A percentile compares a stretch with the other conserved stretches of the same genome.
phyloP scores from a whole-genome alignment of 2,797 vertebrate species.

The Phataginus tricuspis region DNA sequence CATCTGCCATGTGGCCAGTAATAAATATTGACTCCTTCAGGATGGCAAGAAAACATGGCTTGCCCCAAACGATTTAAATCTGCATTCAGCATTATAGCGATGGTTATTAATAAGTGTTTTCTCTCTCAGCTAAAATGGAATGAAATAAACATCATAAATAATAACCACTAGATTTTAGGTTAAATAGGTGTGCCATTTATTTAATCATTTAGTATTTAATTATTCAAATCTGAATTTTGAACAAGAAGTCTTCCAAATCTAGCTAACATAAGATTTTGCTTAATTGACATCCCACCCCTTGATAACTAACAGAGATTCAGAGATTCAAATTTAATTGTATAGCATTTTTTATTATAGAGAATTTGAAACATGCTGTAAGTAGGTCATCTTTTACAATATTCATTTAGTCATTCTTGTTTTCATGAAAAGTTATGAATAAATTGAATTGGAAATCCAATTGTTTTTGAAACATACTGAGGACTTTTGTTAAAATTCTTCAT shows the following conservation, averaged over 20 bases:
- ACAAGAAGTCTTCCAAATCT: conserved; percentile 40
- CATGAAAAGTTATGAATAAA: conserved; percentile 57
- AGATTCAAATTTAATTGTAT: conserved; percentile 41
- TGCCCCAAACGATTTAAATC: background rate
- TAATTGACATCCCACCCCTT: background rate
- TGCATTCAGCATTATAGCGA: background rate
- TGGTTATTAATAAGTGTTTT: conserved; percentile 30
- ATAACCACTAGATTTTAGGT: background rate
- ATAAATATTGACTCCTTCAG: background rate
- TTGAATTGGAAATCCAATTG: conserved; percentile 58
- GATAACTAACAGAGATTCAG: background rate
- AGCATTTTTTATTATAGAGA: conserved; percentile 24
- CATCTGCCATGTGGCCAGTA: background rate
- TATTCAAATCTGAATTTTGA: conserved; percentile 42
- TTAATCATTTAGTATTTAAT: conserved; percentile 45
- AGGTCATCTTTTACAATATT: conserved; percentile 41
- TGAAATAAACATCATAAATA: conserved; percentile 50
- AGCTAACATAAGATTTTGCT: conserved; percentile 3
- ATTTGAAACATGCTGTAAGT: conserved; percentile 28
- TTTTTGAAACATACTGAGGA: conserved; percentile 51
- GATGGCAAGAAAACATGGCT: background rate
- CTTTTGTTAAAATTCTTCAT: conserved; percentile 41
- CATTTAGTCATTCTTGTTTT: conserved; percentile 38
- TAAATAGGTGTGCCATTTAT: conserved; percentile 34
- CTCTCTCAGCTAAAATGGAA: conserved; percentile 37